Percentiles rank a stretch among this genome's conserved stretches.
These are phyloP conservation scores for Drosophila neutralis DNA, from an alignment of 2,888 invertebrate species.

Conservation along the genomic window DNA sequence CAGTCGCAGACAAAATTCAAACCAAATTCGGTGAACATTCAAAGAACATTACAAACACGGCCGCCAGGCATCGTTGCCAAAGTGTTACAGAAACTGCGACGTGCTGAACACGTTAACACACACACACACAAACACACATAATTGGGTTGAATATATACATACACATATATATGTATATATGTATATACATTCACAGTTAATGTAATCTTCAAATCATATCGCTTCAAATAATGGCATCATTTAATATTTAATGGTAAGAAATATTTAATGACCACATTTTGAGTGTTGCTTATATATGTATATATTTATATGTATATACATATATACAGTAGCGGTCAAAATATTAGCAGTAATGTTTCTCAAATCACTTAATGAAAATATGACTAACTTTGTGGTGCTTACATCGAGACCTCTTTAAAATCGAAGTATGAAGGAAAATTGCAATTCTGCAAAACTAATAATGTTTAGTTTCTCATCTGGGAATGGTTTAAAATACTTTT, in stretches of 20 bases:
- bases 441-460: neutral
- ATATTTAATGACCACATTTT: neutral
- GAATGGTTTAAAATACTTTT: neutral
- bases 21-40: constrained; percentile 24
- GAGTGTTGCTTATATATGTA: neutral
- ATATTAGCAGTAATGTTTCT: neutral
- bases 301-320: no score
- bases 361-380: neutral
- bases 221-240: constrained; percentile 17
- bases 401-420: neutral
- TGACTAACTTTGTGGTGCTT: neutral
- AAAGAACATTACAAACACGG: constrained; percentile 16
- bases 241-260: neutral
- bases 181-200: neutral
- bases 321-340: no score
- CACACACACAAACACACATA: constrained; percentile 10
- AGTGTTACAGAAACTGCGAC: constrained; percentile 42
- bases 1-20: constrained; percentile 10
- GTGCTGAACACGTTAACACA: constrained; percentile 20
- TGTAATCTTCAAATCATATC: constrained; percentile 8
- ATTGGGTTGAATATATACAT: constrained; percentile 12
- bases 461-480: neutral
- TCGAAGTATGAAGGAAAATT: neutral
- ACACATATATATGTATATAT: neutral
- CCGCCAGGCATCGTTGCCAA: constrained; percentile 40